Base-by-base conservation (phyloP, 35 echinoderm and acorn worm species). In the Ophiothrix spiculata region DNA sequence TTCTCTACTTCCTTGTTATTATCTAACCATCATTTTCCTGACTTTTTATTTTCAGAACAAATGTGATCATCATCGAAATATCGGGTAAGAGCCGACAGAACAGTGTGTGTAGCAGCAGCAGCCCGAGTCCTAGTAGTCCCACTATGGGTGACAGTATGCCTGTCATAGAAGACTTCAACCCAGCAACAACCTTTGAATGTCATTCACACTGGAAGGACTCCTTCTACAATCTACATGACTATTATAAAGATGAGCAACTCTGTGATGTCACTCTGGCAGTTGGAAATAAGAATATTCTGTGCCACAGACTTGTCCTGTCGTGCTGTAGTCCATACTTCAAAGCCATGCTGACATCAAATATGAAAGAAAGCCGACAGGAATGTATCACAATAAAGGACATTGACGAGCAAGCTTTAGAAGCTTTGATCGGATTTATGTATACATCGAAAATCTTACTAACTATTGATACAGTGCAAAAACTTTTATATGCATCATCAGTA, bases 341-440 rank as follows among this genome's bases (percentile, higher is more conserved):
- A 40, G 96, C 96, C 77, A 99, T 99, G 96, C 88, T 99, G 28
- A 94, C 89, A 17, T 88, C 92, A 0, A 92, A 99, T 81, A 99
- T 99, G 96, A 76, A 73, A 31, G 96, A 99, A 77, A 94, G 95
- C 77, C 32, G 92, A 36, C 91, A 94, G 56, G 81, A 94, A 23
- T 37, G 45, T 2, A 77, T 98, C 28, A 56, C 80, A 14, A 82
- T 98, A 34, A 79, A 94, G 29, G 95, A 98, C 82, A 94, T 98
- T 16, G 95, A 98, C 69, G 95, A 98, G 75, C 38, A 77, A 19
- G 87, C 91, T 39, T 31, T 99, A n/a, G 89, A 89, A 33, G 82
- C 79, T 11, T 49, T 99, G 1, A 76, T 99, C n/a, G 63, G 79
- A n/a, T 99, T 99, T 74, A 94, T 99, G 92, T 99, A 99, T 76